A percentile compares a stretch with the other conserved stretches of the same genome.
phyloP scores from a whole-genome alignment of 30 jellyfish, hydroid and myxozoan species.

The Calvadosia cruxmelitensis region DNA sequence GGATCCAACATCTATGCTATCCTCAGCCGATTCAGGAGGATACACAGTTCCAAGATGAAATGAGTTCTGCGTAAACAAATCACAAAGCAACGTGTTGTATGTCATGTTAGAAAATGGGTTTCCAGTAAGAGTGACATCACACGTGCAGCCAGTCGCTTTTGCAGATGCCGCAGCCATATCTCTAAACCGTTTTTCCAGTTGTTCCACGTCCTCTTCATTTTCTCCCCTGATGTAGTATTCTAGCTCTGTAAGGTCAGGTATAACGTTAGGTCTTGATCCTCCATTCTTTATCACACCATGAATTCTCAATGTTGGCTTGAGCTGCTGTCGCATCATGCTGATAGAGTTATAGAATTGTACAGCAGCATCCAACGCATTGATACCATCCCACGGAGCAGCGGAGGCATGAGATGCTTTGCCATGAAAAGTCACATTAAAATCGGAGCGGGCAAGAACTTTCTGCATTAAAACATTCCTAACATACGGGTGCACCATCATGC shows the following conservation, averaged over 20 bases:
- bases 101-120: slow-evolving; percentile 38
- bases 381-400: slow-evolving; percentile 93
- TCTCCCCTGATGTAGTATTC: slow-evolving; percentile 48
- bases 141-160: slow-evolving; percentile 49
- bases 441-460: background rate
- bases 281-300: slow-evolving; percentile 85
- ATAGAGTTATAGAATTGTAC: slow-evolving; percentile 63
- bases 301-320: slow-evolving; percentile 54
- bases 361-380: slow-evolving; percentile 97
- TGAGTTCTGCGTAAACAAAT: slow-evolving; percentile 38
- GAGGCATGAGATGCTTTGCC: slow-evolving; percentile 95
- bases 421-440: background rate
- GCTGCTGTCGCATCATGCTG: slow-evolving; percentile 93
- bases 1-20: slow-evolving; percentile 1
- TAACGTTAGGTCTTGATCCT: slow-evolving; percentile 77
- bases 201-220: slow-evolving; percentile 50
- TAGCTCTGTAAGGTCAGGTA: slow-evolving; percentile 57
- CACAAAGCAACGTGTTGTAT: slow-evolving; percentile 30
- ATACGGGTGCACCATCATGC: slow-evolving; percentile 94
- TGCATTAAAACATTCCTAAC: background rate
- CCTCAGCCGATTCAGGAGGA: background rate
- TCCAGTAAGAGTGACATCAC: slow-evolving; percentile 2
- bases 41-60: slow-evolving; percentile 21
- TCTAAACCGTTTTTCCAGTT: slow-evolving; percentile 21
- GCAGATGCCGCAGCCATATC: slow-evolving; percentile 92